Conservation (phyloP, 2,113 vertebrate genomes). For the Oreochromis tanganicae region DNA sequence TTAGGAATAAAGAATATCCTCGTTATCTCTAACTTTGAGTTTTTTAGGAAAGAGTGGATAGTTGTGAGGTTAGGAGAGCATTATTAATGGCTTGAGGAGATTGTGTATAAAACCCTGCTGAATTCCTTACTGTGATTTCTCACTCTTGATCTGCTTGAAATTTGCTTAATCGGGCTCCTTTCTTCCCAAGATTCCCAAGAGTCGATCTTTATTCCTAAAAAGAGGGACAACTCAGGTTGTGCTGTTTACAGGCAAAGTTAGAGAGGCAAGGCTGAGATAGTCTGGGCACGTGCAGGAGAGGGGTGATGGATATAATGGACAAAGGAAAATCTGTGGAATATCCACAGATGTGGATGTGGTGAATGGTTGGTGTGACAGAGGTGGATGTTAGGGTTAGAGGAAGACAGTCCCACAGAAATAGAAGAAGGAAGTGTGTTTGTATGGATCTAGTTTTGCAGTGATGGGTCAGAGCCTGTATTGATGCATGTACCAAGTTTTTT, state of each 20-base stretch:
- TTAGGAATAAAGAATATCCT: not conserved
- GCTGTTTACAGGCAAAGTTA: not conserved
- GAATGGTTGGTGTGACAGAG: not conserved
- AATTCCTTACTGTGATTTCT: not conserved
- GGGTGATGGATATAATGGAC: not conserved
- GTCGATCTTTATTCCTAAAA: not conserved
- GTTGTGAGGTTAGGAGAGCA: not conserved
- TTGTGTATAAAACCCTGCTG: not conserved
- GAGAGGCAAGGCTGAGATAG: not conserved
- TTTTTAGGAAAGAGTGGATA: not conserved
- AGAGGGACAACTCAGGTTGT: not conserved
- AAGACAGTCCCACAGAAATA: rapidly evolving
- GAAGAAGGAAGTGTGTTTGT: not conserved
- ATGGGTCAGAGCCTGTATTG: not conserved
- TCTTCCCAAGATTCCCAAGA: not conserved
- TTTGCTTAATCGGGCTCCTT: not conserved
- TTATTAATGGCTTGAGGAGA: not conserved
- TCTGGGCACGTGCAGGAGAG: not conserved
- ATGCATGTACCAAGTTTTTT: not conserved
- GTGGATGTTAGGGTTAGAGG: not conserved
- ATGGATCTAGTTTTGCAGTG: not conserved
- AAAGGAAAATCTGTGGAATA: not conserved
- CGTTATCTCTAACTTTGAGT: not conserved
- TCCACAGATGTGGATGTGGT: not conserved
- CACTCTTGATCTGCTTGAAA: not conserved